Percentiles rank a stretch among this genome's conserved stretches.
Conservation (phyloP, 2,888 invertebrate species). For the Sinohyriopsis cumingii region DNA sequence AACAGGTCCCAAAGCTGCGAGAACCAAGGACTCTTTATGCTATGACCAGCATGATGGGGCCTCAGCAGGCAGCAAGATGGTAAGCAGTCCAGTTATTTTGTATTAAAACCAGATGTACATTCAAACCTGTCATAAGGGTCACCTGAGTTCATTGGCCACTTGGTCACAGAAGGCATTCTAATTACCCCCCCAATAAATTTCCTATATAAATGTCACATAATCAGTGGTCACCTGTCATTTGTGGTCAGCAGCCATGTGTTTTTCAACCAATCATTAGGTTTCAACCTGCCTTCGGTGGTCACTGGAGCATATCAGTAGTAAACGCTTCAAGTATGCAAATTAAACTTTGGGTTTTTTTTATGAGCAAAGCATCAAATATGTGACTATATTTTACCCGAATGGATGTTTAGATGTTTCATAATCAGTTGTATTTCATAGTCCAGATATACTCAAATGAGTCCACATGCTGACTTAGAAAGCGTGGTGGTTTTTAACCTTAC, state of each 20-base stretch:
- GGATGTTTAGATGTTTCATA: too few species aligned
- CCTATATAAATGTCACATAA: background rate
- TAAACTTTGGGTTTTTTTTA: too few species aligned
- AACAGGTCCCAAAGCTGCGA: slow-evolving; percentile 66
- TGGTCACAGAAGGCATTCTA: background rate
- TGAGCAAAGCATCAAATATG: too few species aligned
- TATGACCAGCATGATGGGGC: slow-evolving; percentile 63
- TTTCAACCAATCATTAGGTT: too few species aligned
- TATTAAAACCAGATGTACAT: background rate
- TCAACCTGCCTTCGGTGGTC: too few species aligned
- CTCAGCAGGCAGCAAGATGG: slow-evolving; percentile 70
- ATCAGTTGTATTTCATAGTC: too few species aligned
- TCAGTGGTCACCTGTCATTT: background rate
- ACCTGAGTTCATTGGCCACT: background rate
- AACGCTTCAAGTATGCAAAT: too few species aligned
- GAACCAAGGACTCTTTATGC: slow-evolving; percentile 70
- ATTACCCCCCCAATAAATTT: background rate
- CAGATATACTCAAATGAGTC: too few species aligned
- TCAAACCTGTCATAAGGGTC: background rate
- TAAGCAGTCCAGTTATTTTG: slow-evolving; percentile 21
- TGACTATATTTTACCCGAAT: too few species aligned
- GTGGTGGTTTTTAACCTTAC: too few species aligned
- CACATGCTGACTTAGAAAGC: too few species aligned
- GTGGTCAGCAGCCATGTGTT: background rate
- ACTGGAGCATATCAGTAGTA: too few species aligned